Base-by-base conservation (phyloP, 2,888 invertebrate genomes). In the Tenthredo mesomela region DNA sequence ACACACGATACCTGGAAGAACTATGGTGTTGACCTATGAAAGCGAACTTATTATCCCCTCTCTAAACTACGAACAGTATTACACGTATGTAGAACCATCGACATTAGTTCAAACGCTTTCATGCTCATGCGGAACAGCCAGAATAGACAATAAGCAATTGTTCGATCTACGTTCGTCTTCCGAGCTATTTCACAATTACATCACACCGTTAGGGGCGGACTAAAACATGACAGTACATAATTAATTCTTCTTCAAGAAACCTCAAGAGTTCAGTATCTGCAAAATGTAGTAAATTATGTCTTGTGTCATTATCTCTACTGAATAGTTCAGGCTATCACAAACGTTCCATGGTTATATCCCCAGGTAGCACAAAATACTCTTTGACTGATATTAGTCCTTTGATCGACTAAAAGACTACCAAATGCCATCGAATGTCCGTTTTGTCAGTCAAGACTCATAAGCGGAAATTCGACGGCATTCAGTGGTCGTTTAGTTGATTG, bases 31-130 rank as follows among this genome's bases (percentile, higher is more conserved):
- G 15, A 54, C 25, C 40, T 18, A 25, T 47, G 18, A 29, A 54
- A 54, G 54, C 54, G 15, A 10, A 33, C 33, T 29, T 29, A 50
- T 77, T 77, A 77, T 77, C 77, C 77, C 77, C 54, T 77, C 54
- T 33, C 18, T 33, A 47, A 9, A n/a, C 33, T n/a, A 7, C 7
- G 29, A 9, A 29, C n/a, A 1, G 29, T 54, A 77, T 77, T 29
- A 25, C 37, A 33, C 18, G 25, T 18, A 10, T 33, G 50, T 12
- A 77, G 50, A 50, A 50, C 29, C 7, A 6, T 77, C 47, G 25
- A 33, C 50, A 54, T 54, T 54, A 33, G 50, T 21, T 5, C 4
- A 77, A 18, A 29, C 50, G 33, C 29, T 6, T 1, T 77, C 29
- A 12, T 18, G 29, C 29, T 67, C 33, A 25, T 29, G 54, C 54